Base-by-base conservation (phyloP, 2,888 invertebrate species). In the Acleris laterana region DNA sequence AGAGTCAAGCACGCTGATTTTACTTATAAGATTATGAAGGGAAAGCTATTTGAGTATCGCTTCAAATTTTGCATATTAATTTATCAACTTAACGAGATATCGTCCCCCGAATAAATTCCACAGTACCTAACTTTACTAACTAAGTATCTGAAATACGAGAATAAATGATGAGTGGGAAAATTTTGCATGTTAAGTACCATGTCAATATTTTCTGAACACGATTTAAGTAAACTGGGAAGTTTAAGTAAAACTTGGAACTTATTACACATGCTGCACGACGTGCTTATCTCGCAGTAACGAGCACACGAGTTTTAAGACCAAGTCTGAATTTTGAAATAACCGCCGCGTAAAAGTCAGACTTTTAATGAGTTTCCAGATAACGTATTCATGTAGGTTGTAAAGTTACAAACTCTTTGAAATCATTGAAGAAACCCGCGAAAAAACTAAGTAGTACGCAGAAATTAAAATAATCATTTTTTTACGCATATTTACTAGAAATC, bases 191-290 rank as follows among this genome's bases (percentile, higher is more conserved):
- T 59, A 50, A 42, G 50, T 60, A 25, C 49, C 17, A 17, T 42
- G 42, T 42, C 49, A 56, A 56, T 56, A 62, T 62, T 62, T 62
- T 56, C 55, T 53, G 49, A 62, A 56, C 62, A 49, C 49, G 17
- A 56, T 17, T 62, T 46, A 32, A 46, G 62, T 38, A 62, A 53
- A 53, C 55, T 22, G 49, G 49, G 16, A 63, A 51, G 28, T 51
- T 51, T 16, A 58, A 28, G 58, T 16, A n/a, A 16, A 42, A 50
- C 44, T 63, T 63, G 13, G 22, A 22, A 20, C 48, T 58, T 58
- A 25, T 59, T 51, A 48, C 5, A 17, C 32, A 58, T 63, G 63
- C 52, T 48, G 38, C 38, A 52, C 22, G 38, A 48, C 48, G 38
- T 48, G 46, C 57, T 51, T 51, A 32, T 9, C 32, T 32, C 38